Base-by-base conservation (phyloP, 1,140 invertebrate species). In the Anastrepha obliqua region DNA sequence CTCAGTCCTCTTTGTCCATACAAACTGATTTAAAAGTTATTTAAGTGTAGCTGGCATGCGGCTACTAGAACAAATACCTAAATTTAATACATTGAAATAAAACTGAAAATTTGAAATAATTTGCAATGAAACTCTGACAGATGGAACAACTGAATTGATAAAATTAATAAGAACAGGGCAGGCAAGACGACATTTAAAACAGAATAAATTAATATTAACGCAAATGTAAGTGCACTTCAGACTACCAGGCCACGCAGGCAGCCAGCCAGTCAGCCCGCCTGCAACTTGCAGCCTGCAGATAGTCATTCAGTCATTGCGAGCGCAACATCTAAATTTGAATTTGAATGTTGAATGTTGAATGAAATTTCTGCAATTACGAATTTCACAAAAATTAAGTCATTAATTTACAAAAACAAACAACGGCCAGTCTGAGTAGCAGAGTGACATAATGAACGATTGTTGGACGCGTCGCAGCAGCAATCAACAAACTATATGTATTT, bases 361-460 rank as follows among this genome's bases (percentile, higher is more conserved):
- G 74, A 81, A 81, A 55, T 81, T 51, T 51, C n/a, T 81, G 74
- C 47, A 81, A 81, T 81, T 81, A 55, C 74, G 74, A 81, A 81
- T 81, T 81, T 81, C 47, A 81, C 20, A 55, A 81, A 81, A 81
- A 81, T 81, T 51, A 81, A 81, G 74, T 81, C 74, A 81, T 81
- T 81, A 81, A 81, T 81, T 81, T 81, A 81, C 74, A 81, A 81
- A 81, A 81, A 55, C 74, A 51, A 81, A 81, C 44, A 81, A 51
- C 74, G 17, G n/a, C 47, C 42, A 74, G 42, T 7, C 42, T 2
- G 42, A 74, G 39, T 74, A 39, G 7, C 64, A 70, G 29, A 42
- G 0, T 15, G 39, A 44, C n/a, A 70, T 20, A n/a, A 47, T 55
- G 74, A 81, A n/a, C n/a, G 47, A 81, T 81, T 55, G 47, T 11